These are phyloP conservation scores for Eupristina koningsbergeri DNA, from an alignment of 1,140 invertebrate species.

Conservation along the genomic window DNA sequence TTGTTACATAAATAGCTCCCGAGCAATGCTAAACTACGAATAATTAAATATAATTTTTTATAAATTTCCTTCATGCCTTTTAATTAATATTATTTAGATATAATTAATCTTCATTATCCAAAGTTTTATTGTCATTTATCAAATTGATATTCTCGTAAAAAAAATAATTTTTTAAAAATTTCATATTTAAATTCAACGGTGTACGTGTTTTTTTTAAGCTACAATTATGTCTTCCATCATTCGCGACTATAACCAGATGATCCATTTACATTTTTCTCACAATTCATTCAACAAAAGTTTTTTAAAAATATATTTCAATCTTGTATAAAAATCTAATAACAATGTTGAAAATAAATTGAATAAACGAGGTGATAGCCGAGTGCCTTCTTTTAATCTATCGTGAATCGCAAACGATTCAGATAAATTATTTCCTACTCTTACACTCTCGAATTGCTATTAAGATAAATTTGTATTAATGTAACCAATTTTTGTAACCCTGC, in stretches of 20 bases:
- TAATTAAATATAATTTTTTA: no score
- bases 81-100: not conserved
- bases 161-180: not conserved
- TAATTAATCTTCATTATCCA: not conserved
- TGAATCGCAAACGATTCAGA: not conserved
- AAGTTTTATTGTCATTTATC: not conserved
- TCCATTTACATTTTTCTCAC: no score
- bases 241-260: no score
- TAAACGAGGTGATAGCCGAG: not conserved
- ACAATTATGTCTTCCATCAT: no score
- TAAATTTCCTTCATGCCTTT: no score
- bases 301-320: not conserved
- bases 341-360: no score
- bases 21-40: no score
- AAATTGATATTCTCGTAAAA: not conserved
- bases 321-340: not conserved
- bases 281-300: not conserved
- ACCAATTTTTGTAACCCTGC: not conserved
- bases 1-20: no score
- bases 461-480: not conserved
- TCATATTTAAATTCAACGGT: not conserved
- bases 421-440: constrained; percentile 1
- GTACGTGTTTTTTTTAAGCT: not conserved
- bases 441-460: not conserved
- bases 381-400: not conserved